Percentiles rank a stretch among this genome's conserved stretches.
phyloP scores from a whole-genome alignment of 2,888 invertebrate species.

The Plemyria rubiginata region DNA sequence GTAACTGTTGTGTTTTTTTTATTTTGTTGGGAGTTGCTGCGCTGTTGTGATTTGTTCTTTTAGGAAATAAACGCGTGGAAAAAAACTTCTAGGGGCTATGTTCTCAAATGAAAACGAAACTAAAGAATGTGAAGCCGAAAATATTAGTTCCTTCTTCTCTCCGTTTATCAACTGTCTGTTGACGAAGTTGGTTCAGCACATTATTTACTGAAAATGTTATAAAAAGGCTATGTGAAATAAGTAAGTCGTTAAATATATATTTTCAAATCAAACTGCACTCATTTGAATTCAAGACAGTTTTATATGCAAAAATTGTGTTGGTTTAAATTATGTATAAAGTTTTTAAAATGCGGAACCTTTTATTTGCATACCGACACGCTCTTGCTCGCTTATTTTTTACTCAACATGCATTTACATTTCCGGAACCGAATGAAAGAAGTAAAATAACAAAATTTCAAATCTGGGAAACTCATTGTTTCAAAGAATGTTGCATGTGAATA shows the following conservation, averaged over 20 bases:
- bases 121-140: too few relatives aligned
- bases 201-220: too few relatives aligned
- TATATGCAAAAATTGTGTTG: neutral
- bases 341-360: slow-evolving; percentile 9
- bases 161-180: too few relatives aligned
- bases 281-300: neutral
- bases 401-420: slow-evolving; percentile 9
- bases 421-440: neutral
- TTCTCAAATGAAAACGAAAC: too few relatives aligned
- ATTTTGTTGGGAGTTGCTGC: neutral
- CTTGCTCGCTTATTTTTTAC: slow-evolving; percentile 7
- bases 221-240: too few relatives aligned
- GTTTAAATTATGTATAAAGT: neutral
- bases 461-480: neutral
- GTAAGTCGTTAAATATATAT: neutral
- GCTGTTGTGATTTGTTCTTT: neutral
- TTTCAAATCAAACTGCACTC: neutral
- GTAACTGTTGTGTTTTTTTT: neutral
- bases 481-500: slow-evolving; percentile 2
- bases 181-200: too few relatives aligned
- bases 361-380: slow-evolving; percentile 7
- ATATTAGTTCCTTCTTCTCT: too few relatives aligned
- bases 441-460: slow-evolving; percentile 2
- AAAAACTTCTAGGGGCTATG: neutral
- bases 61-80: neutral